Base-by-base conservation (phyloP, 2,888 invertebrate genomes). In the Elysia crispata region DNA sequence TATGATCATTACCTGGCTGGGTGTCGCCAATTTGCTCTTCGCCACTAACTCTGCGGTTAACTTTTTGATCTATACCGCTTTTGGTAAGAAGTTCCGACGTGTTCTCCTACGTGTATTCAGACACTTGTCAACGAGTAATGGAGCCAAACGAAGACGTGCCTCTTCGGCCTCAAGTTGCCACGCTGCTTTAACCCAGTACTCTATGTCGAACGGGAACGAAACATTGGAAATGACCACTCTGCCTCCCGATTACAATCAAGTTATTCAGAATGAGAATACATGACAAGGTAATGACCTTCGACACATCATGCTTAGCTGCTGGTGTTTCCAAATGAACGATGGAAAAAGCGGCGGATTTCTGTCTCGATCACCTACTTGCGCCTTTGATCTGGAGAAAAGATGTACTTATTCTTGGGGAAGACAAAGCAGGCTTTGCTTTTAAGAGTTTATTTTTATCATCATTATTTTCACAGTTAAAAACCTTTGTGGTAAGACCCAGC, bases 11-110 rank as follows among this genome's bases (percentile, higher is more conserved):
- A 86, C 88, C 80, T 89, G 88, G 86, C 81, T 89, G 23, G 90
- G 89, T 62, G 86, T 90, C 23, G 88, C 89, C 80, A 90, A 90
- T 75, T 85, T 87, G 25, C 77, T 90, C 3, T 88, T 90, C 82
- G 87, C 90, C 33, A 82, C 89, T 23, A 91, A 91, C 83, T 90
- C 90, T 0, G 89, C 90, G 20, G 88, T 91, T 13, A 91, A 91
- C 80, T 91, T 90, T 83, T 85, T 91, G 31, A 89, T 91, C 54
- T 91, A 91, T 83, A 90, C 90, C 20, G 88, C 89, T 5, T 89
- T 90, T 60, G 90, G 90, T 3, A 81, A 87, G 30, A 86, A 87
- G 62, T 91, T 91, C 82, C 81, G 91, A 74, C 86, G 87, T 75
- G 86, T 87, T 20, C 83, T 90, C 41, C 77, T 89, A 41, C 87